Evolutionary conservation across 2,113 vertebrate genomes (phyloP).

Genomic region (Amblyornis subalaris): DNA sequence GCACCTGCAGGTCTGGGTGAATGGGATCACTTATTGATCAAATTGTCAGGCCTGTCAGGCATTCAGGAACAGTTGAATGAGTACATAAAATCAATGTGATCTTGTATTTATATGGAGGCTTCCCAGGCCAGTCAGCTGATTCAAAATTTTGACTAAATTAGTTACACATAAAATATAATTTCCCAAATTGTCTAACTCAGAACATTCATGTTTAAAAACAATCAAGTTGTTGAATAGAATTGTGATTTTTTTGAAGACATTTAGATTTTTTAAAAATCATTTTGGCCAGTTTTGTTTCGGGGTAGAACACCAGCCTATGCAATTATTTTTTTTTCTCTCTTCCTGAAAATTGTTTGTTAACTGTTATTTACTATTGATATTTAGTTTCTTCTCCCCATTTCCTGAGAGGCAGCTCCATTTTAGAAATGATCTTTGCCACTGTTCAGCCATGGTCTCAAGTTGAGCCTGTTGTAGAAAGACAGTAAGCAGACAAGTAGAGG

Average conservation of each 20-base stretch:
- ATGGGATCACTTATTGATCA: conserved; percentile 58
- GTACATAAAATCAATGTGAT: conserved; percentile 63
- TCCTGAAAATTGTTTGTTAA: background rate
- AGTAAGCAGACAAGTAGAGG: background rate
- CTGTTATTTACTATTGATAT: background rate
- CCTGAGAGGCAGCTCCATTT: background rate
- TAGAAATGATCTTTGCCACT: background rate
- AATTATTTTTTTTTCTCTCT: background rate
- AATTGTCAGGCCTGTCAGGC: conserved; percentile 40
- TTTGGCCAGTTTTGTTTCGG: background rate
- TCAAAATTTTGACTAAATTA: conserved; percentile 38
- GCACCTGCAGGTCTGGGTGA: conserved; percentile 40
- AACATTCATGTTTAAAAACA: background rate
- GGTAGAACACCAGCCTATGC: background rate
- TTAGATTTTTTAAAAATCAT: background rate
- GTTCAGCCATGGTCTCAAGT: background rate
- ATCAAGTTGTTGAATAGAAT: background rate
- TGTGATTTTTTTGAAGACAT: background rate
- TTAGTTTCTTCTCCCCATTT: background rate
- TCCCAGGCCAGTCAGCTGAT: background rate
- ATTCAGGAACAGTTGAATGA: conserved; percentile 15
- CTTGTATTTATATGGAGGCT: conserved; percentile 27
- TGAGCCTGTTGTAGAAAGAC: background rate
- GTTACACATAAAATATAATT: background rate
- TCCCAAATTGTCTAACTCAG: background rate